Percentiles rank a stretch among this genome's conserved stretches.
These are phyloP conservation scores for Steatornis caripensis DNA, from an alignment of 2,113 vertebrate species.

Conservation along the genomic window DNA sequence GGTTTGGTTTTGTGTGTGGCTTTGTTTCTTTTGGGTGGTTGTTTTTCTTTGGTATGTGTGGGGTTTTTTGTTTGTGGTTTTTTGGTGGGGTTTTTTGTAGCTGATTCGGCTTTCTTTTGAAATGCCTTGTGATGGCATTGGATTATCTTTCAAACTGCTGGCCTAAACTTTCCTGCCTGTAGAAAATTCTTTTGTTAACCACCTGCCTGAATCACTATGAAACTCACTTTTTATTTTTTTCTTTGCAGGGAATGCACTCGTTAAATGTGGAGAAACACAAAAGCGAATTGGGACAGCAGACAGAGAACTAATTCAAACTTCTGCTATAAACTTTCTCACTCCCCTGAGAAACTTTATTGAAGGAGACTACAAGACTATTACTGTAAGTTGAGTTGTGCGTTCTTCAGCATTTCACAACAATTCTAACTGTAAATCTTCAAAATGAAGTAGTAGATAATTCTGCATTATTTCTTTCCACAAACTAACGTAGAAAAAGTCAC, in stretches of 20 bases:
- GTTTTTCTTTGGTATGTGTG: not conserved
- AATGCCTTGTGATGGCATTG: not conserved
- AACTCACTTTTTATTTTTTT: constrained; percentile 2
- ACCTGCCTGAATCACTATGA: not conserved
- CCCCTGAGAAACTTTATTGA: constrained; percentile 97
- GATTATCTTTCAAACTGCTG: not conserved
- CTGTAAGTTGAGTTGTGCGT: constrained; percentile 80
- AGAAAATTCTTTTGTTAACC: not conserved
- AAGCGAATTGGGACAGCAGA: constrained; percentile 93
- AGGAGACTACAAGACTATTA: constrained; percentile 97
- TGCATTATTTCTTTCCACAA: not conserved
- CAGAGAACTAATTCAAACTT: constrained; percentile 91
- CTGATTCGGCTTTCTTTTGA: not conserved
- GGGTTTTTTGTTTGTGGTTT: not conserved
- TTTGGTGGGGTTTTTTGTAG: not conserved
- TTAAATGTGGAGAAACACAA: constrained; percentile 96
- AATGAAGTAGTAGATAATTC: not conserved
- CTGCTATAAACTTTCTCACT: constrained; percentile 96
- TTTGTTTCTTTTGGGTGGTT: not conserved
- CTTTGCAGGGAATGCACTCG: constrained; percentile 90
- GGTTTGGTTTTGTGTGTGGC: not conserved
- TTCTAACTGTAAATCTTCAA: not conserved
- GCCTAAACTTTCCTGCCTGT: not conserved
- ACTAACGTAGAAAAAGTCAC: not conserved
- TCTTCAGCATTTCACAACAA: not conserved